phyloP scores from a whole-genome alignment of 2,888 invertebrate species.

The Troides helena region DNA sequence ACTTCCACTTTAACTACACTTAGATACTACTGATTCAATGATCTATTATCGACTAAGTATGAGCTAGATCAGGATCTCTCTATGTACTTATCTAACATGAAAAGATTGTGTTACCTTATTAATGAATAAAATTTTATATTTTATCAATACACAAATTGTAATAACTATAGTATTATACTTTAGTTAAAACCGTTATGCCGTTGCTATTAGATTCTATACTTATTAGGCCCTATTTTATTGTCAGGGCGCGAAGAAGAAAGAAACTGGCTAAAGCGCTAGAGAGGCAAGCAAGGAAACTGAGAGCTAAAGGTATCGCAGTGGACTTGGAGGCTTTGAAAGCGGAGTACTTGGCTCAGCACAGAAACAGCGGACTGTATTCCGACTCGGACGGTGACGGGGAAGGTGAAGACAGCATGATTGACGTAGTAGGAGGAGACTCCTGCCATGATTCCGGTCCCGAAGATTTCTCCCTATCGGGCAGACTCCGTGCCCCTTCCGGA shows the following conservation, averaged over 20 bases:
- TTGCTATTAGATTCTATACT: constrained; percentile 71
- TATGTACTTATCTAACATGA: no score
- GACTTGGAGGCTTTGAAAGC: constrained; percentile 91
- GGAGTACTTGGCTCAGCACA: constrained; percentile 91
- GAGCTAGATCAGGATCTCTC: no score
- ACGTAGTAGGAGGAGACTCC: constrained; percentile 91
- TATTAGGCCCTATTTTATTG: constrained; percentile 74
- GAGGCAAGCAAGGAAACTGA: constrained; percentile 93
- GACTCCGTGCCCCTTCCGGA: constrained; percentile 80
- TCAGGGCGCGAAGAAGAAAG: constrained; percentile 91
- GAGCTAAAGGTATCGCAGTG: constrained; percentile 94
- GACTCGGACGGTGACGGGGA: constrained; percentile 81
- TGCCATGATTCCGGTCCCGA: constrained; percentile 85
- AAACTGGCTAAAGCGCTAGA: constrained; percentile 95
- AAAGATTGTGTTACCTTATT: no score
- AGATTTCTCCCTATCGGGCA: constrained; percentile 81
- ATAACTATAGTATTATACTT: background rate
- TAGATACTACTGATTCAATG: no score
- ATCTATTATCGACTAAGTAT: no score
- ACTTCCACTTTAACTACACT: no score
- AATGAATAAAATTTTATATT: background rate
- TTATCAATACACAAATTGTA: background rate
- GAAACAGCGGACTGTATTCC: constrained; percentile 81
- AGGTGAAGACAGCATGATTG: constrained; percentile 88
- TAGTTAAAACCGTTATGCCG: background rate